Evolutionary conservation across 2,797 vertebrate genomes (phyloP).

Genomic region (Orientallactaga sibirica): DNA sequence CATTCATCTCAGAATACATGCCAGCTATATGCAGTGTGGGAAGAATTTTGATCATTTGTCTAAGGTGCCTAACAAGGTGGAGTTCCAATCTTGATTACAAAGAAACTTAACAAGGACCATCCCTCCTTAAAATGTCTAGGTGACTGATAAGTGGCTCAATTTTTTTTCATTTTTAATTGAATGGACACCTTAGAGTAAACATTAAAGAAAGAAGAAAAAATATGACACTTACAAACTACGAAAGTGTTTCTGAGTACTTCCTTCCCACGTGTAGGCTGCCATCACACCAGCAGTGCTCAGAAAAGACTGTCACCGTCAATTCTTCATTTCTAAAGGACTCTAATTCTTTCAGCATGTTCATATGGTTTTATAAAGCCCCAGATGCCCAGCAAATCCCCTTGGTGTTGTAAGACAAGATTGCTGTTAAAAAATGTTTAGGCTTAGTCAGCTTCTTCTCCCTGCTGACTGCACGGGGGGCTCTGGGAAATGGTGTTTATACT

Average conservation of each 20-base stretch:
- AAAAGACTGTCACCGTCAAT: slow-evolving; percentile 91
- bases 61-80: slow-evolving; percentile 38
- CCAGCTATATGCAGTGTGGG: background rate
- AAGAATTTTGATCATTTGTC: slow-evolving; percentile 63
- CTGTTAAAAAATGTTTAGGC: slow-evolving; percentile 93
- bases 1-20: background rate
- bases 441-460: slow-evolving; percentile 92
- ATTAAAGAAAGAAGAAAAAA: slow-evolving; percentile 75
- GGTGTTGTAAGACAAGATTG: slow-evolving; percentile 94
- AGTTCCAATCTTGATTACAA: slow-evolving; percentile 73
- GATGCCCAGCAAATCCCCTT: slow-evolving; percentile 91
- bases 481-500: slow-evolving; percentile 93
- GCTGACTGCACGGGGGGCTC: slow-evolving; percentile 90
- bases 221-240: slow-evolving; percentile 67
- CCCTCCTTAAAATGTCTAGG: slow-evolving; percentile 57
- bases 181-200: slow-evolving; percentile 55
- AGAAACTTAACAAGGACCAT: slow-evolving; percentile 3
- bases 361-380: slow-evolving; percentile 92
- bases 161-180: background rate
- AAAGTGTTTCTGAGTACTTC: slow-evolving; percentile 80
- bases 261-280: slow-evolving; percentile 82
- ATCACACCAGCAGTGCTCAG: slow-evolving; percentile 87
- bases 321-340: slow-evolving; percentile 90
- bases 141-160: slow-evolving; percentile 35
- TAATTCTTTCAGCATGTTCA: slow-evolving; percentile 94